Percentiles rank a stretch among this genome's conserved stretches.
phyloP scores from a whole-genome alignment of 2,888 invertebrate species.

The Tetranychus truncatus region DNA sequence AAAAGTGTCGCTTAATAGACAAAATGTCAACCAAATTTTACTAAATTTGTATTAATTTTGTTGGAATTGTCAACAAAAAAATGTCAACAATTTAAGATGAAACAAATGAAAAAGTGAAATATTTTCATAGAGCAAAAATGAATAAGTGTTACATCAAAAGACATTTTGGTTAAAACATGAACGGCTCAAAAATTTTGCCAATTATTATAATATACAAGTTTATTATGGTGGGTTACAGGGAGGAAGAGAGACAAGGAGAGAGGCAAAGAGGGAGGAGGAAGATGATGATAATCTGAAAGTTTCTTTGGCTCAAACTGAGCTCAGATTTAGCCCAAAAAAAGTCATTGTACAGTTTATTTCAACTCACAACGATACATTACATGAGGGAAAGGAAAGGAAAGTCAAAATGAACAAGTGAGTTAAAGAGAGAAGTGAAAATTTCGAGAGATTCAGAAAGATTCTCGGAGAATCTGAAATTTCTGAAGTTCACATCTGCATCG shows the following conservation, averaged over 20 bases:
- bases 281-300: not conserved
- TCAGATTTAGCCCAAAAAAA: not conserved
- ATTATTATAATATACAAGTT: not conserved
- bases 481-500: constrained; percentile 1
- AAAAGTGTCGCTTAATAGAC: not conserved
- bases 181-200: not conserved
- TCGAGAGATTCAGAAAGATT: not conserved
- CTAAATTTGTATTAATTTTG: not conserved
- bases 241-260: not conserved
- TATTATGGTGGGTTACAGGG: not conserved
- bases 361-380: not conserved
- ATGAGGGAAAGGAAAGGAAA: not conserved
- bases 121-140: not conserved
- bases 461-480: not conserved
- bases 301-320: not conserved
- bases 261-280: not conserved
- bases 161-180: not conserved
- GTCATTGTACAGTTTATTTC: not conserved
- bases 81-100: not conserved
- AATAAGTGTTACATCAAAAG: not conserved
- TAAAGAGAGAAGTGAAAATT: not conserved
- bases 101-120: not conserved
- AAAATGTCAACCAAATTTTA: not conserved
- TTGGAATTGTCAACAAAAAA: not conserved
- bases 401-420: not conserved